phyloP scores from a whole-genome alignment of 2,797 vertebrate genomes.

The Labroides dimidiatus region DNA sequence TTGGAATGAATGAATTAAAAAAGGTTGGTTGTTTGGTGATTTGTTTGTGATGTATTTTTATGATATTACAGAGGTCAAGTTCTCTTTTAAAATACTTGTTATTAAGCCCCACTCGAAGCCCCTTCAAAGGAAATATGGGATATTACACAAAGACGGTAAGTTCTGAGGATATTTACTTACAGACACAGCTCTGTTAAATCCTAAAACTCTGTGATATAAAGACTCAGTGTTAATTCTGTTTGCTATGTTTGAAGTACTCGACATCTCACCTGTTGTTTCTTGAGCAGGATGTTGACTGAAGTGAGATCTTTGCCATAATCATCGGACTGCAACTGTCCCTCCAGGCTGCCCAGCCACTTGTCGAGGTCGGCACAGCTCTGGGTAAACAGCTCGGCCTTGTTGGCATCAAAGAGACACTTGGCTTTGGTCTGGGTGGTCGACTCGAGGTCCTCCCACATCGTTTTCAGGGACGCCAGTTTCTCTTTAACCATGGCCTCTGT shows the following conservation, averaged over 20 bases:
- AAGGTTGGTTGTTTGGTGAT: too few species aligned
- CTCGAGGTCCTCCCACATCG: constrained; percentile 95
- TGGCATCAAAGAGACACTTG: constrained; percentile 97
- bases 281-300: constrained; percentile 97
- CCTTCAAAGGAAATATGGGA: neutral
- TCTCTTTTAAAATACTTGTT: neutral
- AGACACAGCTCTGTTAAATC: too few species aligned
- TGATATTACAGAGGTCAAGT: too few species aligned
- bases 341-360: constrained; percentile 93
- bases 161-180: neutral
- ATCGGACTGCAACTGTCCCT: constrained; percentile 94
- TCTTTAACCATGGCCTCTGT: constrained; percentile 92
- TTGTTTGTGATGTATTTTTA: too few species aligned
- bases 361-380: constrained; percentile 98
- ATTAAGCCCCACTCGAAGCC: neutral
- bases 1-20: too few species aligned
- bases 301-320: constrained; percentile 98
- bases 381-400: constrained; percentile 98
- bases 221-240: neutral
- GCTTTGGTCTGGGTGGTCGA: constrained; percentile 97
- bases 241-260: neutral
- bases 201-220: neutral
- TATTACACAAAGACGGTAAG: constrained; percentile 1
- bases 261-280: constrained; percentile 94
- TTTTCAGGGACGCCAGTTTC: constrained; percentile 88